Percentiles rank a stretch among this genome's conserved stretches.
Conservation (phyloP, 2,888 invertebrate genomes). For the Oegoconia quadripuncta region DNA sequence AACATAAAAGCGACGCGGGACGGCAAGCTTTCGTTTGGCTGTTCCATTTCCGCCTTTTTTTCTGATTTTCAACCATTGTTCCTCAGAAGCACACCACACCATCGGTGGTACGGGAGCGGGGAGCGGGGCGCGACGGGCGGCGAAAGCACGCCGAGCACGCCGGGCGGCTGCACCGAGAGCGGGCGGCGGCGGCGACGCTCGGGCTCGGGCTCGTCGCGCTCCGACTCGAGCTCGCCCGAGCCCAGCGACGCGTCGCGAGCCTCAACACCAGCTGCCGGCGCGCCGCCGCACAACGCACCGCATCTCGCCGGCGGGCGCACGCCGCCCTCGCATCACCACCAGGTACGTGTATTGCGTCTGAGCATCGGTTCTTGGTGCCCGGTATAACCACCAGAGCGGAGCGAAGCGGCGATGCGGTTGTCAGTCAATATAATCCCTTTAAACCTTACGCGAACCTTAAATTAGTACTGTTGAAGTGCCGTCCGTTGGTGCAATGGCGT, state of each 20-base stretch:
- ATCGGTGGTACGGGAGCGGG: constrained; percentile 67
- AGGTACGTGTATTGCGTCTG: constrained; percentile 33
- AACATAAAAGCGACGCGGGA: no score
- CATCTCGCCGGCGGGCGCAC: constrained; percentile 42
- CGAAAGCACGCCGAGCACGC: constrained; percentile 65
- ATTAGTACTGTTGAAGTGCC: no score
- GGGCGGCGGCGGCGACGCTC: constrained; percentile 74
- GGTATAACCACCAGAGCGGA: not conserved
- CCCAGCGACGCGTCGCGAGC: constrained; percentile 79
- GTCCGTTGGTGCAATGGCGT: no score
- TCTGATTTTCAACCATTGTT: no score
- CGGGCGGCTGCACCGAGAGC: constrained; percentile 62
- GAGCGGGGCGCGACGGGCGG: constrained; percentile 39
- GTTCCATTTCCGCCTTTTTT: no score
- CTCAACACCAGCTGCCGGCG: constrained; percentile 76
- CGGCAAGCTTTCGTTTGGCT: no score
- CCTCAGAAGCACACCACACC: constrained; percentile 12
- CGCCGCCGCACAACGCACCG: constrained; percentile 42
- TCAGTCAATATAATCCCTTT: no score
- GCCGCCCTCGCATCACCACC: constrained; percentile 45
- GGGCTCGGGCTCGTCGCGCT: constrained; percentile 73
- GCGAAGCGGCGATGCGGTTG: no score
- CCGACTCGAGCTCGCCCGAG: constrained; percentile 79
- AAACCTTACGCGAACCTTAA: no score
- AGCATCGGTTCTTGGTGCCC: not conserved